Evolutionary conservation across 2,888 invertebrate genomes (phyloP), one percentile per base, ranked within the genome.

Genomic region (Agrochola circellaris): DNA sequence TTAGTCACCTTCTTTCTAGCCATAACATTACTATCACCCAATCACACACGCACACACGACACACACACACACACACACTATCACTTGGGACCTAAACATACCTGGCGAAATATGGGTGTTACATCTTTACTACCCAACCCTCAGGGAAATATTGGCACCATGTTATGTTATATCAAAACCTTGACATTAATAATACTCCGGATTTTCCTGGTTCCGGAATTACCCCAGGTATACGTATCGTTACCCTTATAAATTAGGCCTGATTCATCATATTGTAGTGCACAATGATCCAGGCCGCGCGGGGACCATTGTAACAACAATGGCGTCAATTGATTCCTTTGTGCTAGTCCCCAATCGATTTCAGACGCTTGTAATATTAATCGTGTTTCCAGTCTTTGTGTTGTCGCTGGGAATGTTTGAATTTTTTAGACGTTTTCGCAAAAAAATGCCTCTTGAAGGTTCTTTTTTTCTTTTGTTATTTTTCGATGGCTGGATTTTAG

Each of bases 321-420:
- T 78, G 61, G 77, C 69, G 68, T n/a, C 79, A 76, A 87, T 87
- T 85, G 82, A 77, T 85, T 76, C 79, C 67, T 74, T 86, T 86
- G 85, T 86, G 64, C 51, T 42, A 8, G n/a, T 66, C 20, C 58
- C 60, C 64, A 64, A 77, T 81, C 75, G 74, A 74, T 77, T 61
- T 76, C 74, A 87, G 75, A 75, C 71, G 64, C 51, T 72, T 79
- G 66, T 68, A 82, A 77, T 83, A 83, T 74, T 73, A 77, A 83
- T 74, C 67, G 82, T 65, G 68, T 71, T 73, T 68, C 45, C 26
- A 71, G 34, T 51, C 69, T 79, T 74, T 83, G 66, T 75, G 66
- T 66, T 67, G 45, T 66, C 69, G 58, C 66, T 20, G 48, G 42
- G 38, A 51, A 54, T 38, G 13, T 34, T 61, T 60, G 65, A 66